Evolutionary conservation across 2,888 invertebrate species (phyloP).

Genomic region (Ophion costatus): DNA sequence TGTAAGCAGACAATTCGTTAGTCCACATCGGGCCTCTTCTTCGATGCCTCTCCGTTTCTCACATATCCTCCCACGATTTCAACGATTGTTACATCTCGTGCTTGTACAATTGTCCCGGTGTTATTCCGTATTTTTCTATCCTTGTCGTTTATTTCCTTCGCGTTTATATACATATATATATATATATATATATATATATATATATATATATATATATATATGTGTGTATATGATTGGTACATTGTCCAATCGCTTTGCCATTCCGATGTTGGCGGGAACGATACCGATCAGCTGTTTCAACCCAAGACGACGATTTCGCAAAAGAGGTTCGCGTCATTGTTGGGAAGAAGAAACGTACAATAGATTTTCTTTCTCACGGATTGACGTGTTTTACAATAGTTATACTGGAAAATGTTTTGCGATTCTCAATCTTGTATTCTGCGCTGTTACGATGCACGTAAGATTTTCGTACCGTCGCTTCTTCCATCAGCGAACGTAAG

Average conservation of each 20-base stretch:
- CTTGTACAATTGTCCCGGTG: neutral
- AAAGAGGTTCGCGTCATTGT: slow-evolving; percentile 35
- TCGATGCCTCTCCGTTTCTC: neutral
- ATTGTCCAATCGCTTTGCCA: slow-evolving; percentile 4
- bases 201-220: slow-evolving; percentile 7
- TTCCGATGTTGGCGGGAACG: slow-evolving; percentile 35
- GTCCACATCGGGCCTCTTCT: slow-evolving; percentile 55
- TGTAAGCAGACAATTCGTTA: slow-evolving; percentile 70
- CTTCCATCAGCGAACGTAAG: slow-evolving; percentile 20
- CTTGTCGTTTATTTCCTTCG: slow-evolving; percentile 21
- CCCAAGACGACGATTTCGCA: slow-evolving; percentile 31
- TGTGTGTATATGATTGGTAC: slow-evolving; percentile 13
- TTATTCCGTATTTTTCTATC: slow-evolving; percentile 15
- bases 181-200: slow-evolving; percentile 7
- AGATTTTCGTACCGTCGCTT: slow-evolving; percentile 11
- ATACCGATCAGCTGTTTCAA: slow-evolving; percentile 38
- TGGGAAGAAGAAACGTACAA: slow-evolving; percentile 46
- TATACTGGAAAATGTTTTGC: slow-evolving; percentile 12
- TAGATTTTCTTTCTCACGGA: slow-evolving; percentile 19
- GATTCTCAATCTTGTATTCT: slow-evolving; percentile 7
- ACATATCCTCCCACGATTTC: neutral
- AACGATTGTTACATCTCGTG: neutral
- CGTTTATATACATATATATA: neutral
- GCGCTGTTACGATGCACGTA: slow-evolving; percentile 1
- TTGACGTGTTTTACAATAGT: neutral